Evolutionary conservation across 2,113 vertebrate genomes (phyloP), one percentile per base, ranked within the genome.

Genomic region (rat (Rattus norvegicus)): DNA sequence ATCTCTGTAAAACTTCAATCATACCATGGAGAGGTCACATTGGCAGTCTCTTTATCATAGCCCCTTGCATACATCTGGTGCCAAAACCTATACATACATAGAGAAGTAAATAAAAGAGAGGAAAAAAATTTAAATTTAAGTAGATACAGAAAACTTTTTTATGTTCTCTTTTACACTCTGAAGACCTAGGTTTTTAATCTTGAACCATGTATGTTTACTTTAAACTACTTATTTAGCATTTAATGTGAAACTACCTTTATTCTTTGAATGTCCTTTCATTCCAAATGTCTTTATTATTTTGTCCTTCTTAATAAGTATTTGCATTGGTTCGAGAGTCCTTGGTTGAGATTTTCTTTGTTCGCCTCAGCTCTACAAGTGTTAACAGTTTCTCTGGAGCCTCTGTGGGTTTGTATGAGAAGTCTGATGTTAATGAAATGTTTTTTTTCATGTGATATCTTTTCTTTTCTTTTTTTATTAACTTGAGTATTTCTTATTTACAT

Each of bases 271-370:
- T 70, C 89, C 6, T 70, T 87, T 79, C 33, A 24, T 49, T 8
- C 19, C 81, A 96, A 73, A 88, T 85, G 3, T 80, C 39, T 95
- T 90, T 77, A 73, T 59, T 65, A 65, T 96, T 33, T 8, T 79
- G 69, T 92, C 61, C 56, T 79, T 84, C 56, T 92, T 83, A 75
- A 94, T 63, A 13, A 83, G 43, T 47, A 36, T 28, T 92, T 49
- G 61, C 39, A 86, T 7, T 70, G 49, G 43, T 75, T 80, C 75
- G 13, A 77, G 11, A 96, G 67, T 72, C 75, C 14, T 85, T 95
- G 36, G 19, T 63, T 75, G 49, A 43, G 43, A 85, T 77, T 54
- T 79, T 28, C 43, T 72, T 54, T 89, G 17, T 39, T 85, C 19
- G 39, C 52, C 59, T 92, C 9, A 90, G 1, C 33, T 92, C 52